Evolutionary conservation across 2,888 invertebrate species (phyloP), one percentile per base, ranked within the genome.

Genomic region (Cabera pusaria): DNA sequence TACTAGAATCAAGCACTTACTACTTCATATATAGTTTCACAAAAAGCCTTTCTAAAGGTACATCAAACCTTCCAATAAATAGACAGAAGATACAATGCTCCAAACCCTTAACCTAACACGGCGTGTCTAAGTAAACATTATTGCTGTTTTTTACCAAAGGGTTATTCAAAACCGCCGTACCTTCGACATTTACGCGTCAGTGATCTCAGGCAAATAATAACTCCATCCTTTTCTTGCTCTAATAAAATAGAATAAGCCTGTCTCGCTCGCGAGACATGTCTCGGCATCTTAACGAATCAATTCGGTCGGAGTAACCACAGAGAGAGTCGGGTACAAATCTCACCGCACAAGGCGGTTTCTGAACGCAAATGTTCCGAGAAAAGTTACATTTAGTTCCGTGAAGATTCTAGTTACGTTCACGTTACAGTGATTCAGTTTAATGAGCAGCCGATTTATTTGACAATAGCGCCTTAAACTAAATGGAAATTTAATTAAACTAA

Each of bases 281-380:
- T 47, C 52, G 54, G 61, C 62, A 59, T 74, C 70, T 72, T 72
- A 64, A 64, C 63, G 63, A 66, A 66, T 75, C 62, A 60, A 66
- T 72, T 67, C 64, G 51, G 61, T 53, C 49, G 52, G 54, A 64
- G 56, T 59, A 60, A 70, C 71, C 70, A 49, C 70, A 68, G 46
- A 60, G 55, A 61, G 56, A 64, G 47, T 53, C 57, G 56, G 53
- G 56, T 54, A 69, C 63, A 67, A 69, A 71, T 71, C 66, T 55
- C 44, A 54, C 64, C 58, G 52, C 56, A 50, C 34, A 32, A 53
- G 44, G 43, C 44, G 62, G 52, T 62, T 51, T 56, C 45, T 49
- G 56, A 54, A 50, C 56, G 44, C 49, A 57, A 58, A 57, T 57
- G 63, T 58, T 52, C 52, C 56, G 48, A 56, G 45, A 47, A 44